These are phyloP conservation scores for Thalassoma bifasciatum DNA, from an alignment of 2,113 vertebrate genomes.

Conservation along the genomic window DNA sequence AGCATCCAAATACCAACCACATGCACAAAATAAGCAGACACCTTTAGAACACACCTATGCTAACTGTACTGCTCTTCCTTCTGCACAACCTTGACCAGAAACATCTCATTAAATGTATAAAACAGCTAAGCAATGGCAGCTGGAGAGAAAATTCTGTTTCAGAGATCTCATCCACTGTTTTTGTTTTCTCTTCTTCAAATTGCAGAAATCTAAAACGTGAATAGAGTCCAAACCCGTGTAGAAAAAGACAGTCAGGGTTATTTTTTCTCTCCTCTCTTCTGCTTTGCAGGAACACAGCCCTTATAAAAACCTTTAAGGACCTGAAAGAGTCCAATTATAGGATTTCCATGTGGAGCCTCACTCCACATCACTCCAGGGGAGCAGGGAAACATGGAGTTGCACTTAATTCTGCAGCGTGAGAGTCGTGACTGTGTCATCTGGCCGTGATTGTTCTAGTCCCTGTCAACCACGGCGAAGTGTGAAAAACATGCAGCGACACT, in stretches of 20 bases:
- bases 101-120: too few relatives aligned
- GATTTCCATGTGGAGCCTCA: conserved; percentile 46
- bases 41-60: too few relatives aligned
- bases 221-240: neutral
- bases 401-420: conserved; percentile 56
- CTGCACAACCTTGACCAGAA: too few relatives aligned
- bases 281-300: conserved; percentile 9
- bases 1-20: too few relatives aligned
- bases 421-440: conserved; percentile 33
- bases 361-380: conserved; percentile 49
- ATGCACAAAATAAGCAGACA: too few relatives aligned
- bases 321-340: conserved; percentile 61
- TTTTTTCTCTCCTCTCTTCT: neutral
- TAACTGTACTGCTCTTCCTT: too few relatives aligned
- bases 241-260: neutral
- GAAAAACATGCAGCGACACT: conserved; percentile 42
- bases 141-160: too few relatives aligned
- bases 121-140: too few relatives aligned
- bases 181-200: conserved; percentile 1
- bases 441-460: conserved; percentile 44
- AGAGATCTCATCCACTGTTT: too few relatives aligned
- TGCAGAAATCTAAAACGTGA: neutral
- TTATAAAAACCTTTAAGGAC: conserved; percentile 28
- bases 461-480: conserved; percentile 39
- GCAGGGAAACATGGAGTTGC: conserved; percentile 48